These are phyloP conservation scores for Choloepus didactylus DNA, from an alignment of 2,797 vertebrate genomes.

Conservation along the genomic window DNA sequence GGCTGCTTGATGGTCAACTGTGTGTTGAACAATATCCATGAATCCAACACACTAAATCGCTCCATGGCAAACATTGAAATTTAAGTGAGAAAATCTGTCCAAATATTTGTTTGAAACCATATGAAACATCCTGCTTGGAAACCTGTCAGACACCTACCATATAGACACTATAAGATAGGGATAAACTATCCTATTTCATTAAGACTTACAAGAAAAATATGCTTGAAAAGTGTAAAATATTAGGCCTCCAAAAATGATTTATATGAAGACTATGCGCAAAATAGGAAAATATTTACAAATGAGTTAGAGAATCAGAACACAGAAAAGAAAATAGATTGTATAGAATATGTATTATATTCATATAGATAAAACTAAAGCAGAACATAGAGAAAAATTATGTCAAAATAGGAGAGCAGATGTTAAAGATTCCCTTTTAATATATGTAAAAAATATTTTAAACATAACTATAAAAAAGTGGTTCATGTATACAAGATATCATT, in stretches of 20 bases:
- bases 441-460: conserved; percentile 44
- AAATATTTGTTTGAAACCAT: background rate
- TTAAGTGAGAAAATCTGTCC: background rate
- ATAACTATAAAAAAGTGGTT: background rate
- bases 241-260: conserved; percentile 19
- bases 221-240: background rate
- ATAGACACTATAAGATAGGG: background rate
- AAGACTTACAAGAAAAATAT: conserved; percentile 42
- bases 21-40: background rate
- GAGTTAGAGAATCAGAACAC: background rate
- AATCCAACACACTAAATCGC: background rate
- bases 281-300: conserved; percentile 24
- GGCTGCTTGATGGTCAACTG: background rate
- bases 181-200: background rate
- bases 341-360: background rate
- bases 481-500: background rate
- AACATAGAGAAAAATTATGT: background rate
- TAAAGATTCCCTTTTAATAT: background rate
- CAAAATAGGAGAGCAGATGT: background rate
- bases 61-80: background rate
- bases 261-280: background rate
- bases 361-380: background rate
- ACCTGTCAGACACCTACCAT: background rate
- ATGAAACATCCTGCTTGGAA: background rate
- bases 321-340: background rate